Base-by-base conservation (phyloP, 2,888 invertebrate genomes). In the Apamea crenata region DNA sequence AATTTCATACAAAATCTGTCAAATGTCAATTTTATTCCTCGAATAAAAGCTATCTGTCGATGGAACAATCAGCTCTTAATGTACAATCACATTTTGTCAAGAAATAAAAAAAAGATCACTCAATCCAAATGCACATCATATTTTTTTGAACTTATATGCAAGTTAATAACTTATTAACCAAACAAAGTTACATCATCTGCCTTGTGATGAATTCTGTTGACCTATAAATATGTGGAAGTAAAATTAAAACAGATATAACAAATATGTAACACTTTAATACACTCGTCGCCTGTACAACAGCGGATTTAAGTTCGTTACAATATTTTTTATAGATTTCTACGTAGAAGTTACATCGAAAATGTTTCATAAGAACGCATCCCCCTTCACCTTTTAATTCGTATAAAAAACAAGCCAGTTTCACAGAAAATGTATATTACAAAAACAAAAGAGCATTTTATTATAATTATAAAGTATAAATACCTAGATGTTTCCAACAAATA, bases 191-290 rank as follows among this genome's bases (percentile, higher is more conserved):
- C 14, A 47, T 47, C 3, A 47, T 16, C 16, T 47, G 2, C 16
- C 16, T 47, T 16, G 7, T 7, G 5, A 47, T 47, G 4, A 16
- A 47, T 47, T 47, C 16, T 47, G 16, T 47, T 47, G 16, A 16
- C 47, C 4, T 3, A 59, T 71, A 81, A 85, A 87, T 76, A 91
- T 89, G 21, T 50, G 36, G 25, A 16, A 74, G 16, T 59, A 44
- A 70, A 87, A 82, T 68, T 32, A 92, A 93, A 92, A 80, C 81
- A 75, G 76, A 74, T 72, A 77, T 93, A 93, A 93, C 93, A 94
- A 94, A 94, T 94, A 94, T 93, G 94, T 94, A 95, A 95, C 94
- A 94, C 92, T 96, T 96, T 96, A 96, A 91, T 96, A 94, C 94
- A 95, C 91, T 88, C 89, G 91, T 93, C 93, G 94, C 93, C 94